These are phyloP conservation scores for Sebastes oblongus DNA, from an alignment of 2,797 vertebrate genomes.

Conservation along the genomic window DNA sequence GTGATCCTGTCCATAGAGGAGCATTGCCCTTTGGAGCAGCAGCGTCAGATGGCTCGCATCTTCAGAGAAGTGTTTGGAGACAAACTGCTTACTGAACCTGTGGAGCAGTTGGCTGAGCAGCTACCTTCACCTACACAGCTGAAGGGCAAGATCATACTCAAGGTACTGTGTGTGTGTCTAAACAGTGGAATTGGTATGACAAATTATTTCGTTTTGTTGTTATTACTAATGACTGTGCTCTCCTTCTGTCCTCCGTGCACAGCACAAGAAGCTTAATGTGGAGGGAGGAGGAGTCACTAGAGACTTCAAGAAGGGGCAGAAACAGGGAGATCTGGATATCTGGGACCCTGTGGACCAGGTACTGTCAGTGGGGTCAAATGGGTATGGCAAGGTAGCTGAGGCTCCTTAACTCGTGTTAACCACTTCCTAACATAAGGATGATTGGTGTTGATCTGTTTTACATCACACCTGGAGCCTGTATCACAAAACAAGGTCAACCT, in stretches of 20 bases:
- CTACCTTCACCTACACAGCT: conserved; percentile 94
- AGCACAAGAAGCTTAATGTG: conserved; percentile 96
- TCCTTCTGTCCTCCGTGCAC: conserved; percentile 15
- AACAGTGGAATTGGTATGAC: neutral
- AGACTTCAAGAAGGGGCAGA: conserved; percentile 84
- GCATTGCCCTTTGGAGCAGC: conserved; percentile 92
- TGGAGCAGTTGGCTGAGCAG: conserved; percentile 92
- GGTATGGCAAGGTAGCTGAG: neutral
- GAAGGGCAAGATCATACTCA: conserved; percentile 94
- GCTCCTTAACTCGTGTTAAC: neutral
- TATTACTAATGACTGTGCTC: neutral
- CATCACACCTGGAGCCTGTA: neutral
- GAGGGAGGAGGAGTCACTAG: conserved; percentile 83
- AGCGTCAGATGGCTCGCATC: conserved; percentile 92
- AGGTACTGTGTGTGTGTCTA: conserved; percentile 77
- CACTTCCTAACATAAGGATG: neutral
- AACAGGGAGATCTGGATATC: conserved; percentile 92
- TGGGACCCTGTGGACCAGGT: conserved; percentile 98
- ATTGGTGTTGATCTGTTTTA: neutral
- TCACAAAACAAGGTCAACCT: no score
- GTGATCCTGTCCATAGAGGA: conserved; percentile 96
- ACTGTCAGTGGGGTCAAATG: conserved; percentile 9
- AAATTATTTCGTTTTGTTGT: neutral
- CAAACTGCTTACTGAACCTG: conserved; percentile 86
- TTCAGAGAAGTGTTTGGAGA: conserved; percentile 93